Evolutionary conservation across 2,113 vertebrate species (phyloP), one percentile per base, ranked within the genome.

Genomic region (Zosterops japonicus): DNA sequence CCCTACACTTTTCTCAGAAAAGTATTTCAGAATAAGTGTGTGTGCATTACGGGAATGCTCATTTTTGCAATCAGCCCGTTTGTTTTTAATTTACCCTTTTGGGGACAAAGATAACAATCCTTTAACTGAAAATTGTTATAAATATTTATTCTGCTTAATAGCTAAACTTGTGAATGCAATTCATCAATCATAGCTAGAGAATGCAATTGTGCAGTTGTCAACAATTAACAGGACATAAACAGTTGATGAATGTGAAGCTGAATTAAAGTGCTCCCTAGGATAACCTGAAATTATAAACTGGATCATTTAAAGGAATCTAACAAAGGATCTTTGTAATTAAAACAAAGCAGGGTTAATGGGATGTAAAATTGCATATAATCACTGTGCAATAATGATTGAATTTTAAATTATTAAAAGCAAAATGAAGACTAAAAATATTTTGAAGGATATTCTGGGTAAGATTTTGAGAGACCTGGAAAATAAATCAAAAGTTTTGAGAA

Each of bases 281-380:
- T 97, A 97, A 97, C 88, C 96, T 97, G 97, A 97, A 98, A 98
- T 98, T 98, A 98, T 97, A 98, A 97, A 97, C 97, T 97, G 97
- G 97, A 98, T 98, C 98, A 98, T 97, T 98, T 98, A 97, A 97
- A 98, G 96, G 97, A 98, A 98, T 98, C 97, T 98, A 98, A 98
- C 98, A 98, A 98, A 98, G 97, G 97, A 96, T 96, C 97, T 97
- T 97, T 98, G 98, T 98, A 98, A 99, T 99, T 99, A 99, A 99
- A 99, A 98, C 98, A 99, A 98, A 98, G 98, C 98, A 96, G 94
- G 96, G 97, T 98, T 99, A 99, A 99, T 99, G 98, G 95, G 97
- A 98, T 99, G 98, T 99, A 99, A 99, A 99, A 99, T 99, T 98
- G 98, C 98, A 94, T 98, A 97, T 98, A 98, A 99, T 99, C 94